Conservation (phyloP, 2,888 invertebrate genomes). For the Diarsia mendica region DNA sequence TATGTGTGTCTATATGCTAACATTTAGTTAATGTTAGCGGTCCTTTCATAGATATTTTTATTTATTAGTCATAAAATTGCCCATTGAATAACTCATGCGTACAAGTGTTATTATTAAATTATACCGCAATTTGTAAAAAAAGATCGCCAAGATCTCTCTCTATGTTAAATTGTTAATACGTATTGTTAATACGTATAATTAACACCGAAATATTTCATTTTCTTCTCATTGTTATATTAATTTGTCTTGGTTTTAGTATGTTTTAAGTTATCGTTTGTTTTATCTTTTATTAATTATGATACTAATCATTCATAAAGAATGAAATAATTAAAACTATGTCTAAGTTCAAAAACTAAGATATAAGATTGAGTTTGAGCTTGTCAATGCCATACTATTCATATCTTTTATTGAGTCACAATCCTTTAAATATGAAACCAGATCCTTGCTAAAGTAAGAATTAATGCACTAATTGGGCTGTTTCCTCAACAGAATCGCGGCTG, state of each 20-base stretch:
- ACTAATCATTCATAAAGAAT: not conserved
- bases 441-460: conserved; percentile 78
- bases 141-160: conserved; percentile 58
- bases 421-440: conserved; percentile 66
- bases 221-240: conserved; percentile 31
- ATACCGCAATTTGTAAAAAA: conserved; percentile 66
- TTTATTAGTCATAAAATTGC: conserved; percentile 63
- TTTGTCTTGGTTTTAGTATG: not conserved
- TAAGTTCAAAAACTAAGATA: not conserved
- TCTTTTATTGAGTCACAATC: conserved; percentile 62
- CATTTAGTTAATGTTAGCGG: conserved; percentile 70
- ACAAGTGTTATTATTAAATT: conserved; percentile 72
- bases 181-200: conserved; percentile 7
- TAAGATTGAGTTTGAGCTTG: not conserved
- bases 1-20: conserved; percentile 30
- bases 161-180: conserved; percentile 39
- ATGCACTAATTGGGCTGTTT: conserved; percentile 86
- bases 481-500: conserved; percentile 79
- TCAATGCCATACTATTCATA: not conserved
- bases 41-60: conserved; percentile 64
- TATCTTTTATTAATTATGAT: not conserved
- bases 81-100: conserved; percentile 56
- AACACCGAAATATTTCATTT: conserved; percentile 27
- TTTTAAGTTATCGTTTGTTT: not conserved
- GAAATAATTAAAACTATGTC: not conserved